A percentile compares a stretch with the other conserved stretches of the same genome.
phyloP scores from a whole-genome alignment of 2,888 invertebrate genomes.

The Proisotoma minuta region DNA sequence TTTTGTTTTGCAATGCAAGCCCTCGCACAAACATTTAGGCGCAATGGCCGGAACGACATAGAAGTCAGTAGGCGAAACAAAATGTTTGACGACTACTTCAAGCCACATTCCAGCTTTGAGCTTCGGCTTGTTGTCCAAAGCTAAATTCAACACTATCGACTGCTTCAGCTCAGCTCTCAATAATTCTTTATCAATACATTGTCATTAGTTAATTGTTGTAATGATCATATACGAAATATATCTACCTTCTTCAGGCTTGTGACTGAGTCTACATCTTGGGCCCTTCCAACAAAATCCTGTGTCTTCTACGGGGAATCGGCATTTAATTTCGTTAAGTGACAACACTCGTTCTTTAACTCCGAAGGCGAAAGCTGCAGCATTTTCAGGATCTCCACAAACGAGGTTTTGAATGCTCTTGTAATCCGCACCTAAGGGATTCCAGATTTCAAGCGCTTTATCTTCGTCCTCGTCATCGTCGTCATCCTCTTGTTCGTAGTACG shows the following conservation, averaged over 20 bases:
- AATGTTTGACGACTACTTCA: neutral
- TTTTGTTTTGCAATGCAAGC: too few relatives aligned
- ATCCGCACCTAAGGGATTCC: neutral
- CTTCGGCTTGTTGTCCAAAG: neutral
- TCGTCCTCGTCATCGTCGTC: too few relatives aligned
- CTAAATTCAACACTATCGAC: too few relatives aligned
- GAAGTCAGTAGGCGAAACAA: neutral
- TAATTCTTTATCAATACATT: too few relatives aligned
- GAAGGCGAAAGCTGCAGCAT: neutral
- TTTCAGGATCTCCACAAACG: neutral
- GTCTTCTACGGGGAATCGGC: neutral
- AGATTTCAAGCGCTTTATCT: too few relatives aligned
- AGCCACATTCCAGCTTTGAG: neutral
- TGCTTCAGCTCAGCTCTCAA: too few relatives aligned
- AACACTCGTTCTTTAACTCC: neutral
- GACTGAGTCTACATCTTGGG: neutral
- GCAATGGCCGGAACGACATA: neutral
- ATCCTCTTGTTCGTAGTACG: too few relatives aligned
- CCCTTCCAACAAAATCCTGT: neutral
- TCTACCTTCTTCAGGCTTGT: neutral
- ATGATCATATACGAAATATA: neutral
- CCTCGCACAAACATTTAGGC: neutral
- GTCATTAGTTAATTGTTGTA: neutral
- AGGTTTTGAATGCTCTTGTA: neutral
- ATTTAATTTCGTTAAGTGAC: neutral